These are phyloP conservation scores for Volucella bombylans DNA, from an alignment of 2,888 invertebrate genomes.

Conservation along the genomic window DNA sequence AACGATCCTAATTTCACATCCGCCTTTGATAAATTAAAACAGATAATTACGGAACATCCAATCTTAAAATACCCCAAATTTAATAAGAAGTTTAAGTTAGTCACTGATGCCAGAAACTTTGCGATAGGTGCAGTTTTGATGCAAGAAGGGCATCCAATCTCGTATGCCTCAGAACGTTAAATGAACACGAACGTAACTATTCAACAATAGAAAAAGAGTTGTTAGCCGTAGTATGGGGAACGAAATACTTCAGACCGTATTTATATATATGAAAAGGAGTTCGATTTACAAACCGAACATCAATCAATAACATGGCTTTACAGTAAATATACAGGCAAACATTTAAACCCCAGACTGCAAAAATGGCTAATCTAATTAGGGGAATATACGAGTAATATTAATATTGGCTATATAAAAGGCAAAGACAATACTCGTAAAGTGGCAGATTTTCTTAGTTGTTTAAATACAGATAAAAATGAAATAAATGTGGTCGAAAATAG, in stretches of 20 bases:
- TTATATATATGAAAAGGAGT: too few relatives aligned
- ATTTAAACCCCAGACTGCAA: slow-evolving; percentile 65
- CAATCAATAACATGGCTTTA: slow-evolving; percentile 68
- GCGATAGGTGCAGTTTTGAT: slow-evolving; percentile 36
- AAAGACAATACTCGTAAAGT: too few relatives aligned
- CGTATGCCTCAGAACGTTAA: slow-evolving; percentile 22
- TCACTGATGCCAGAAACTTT: slow-evolving; percentile 34
- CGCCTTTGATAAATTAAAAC: slow-evolving; percentile 24
- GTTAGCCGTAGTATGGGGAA: slow-evolving; percentile 62
- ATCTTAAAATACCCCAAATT: slow-evolving; percentile 40
- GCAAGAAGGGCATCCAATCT: too few relatives aligned
- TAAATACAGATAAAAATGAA: neutral
- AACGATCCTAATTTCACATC: slow-evolving; percentile 17
- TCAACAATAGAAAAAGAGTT: slow-evolving; percentile 29
- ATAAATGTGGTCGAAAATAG: too few relatives aligned
- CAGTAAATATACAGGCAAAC: slow-evolving; percentile 54
- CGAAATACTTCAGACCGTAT: too few relatives aligned
- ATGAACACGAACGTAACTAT: slow-evolving; percentile 32
- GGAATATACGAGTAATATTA: slow-evolving; percentile 62
- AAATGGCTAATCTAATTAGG: slow-evolving; percentile 62
- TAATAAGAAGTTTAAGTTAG: slow-evolving; percentile 35
- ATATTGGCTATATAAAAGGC: slow-evolving; percentile 65
- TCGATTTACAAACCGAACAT: slow-evolving; percentile 64
- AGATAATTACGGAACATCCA: neutral
- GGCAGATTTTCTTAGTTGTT: too few relatives aligned